These are phyloP conservation scores for Mormyrops attenuatus DNA, from an alignment of 2,797 vertebrate species.

Conservation along the genomic window DNA sequence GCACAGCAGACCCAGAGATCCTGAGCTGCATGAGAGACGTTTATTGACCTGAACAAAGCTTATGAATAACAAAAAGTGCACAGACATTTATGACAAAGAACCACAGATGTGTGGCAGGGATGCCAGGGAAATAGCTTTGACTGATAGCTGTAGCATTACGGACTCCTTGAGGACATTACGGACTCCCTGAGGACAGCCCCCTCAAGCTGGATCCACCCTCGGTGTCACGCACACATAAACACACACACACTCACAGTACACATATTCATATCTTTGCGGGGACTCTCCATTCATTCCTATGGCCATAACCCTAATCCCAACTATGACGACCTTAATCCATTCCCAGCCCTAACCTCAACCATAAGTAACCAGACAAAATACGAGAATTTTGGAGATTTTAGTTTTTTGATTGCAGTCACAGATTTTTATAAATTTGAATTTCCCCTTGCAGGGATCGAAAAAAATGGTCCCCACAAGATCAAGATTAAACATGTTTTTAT, in stretches of 20 bases:
- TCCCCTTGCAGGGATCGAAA: not conserved
- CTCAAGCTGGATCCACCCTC: not conserved
- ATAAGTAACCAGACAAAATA: not conserved
- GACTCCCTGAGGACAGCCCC: not conserved
- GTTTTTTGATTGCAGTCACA: not conserved
- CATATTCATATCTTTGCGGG: not conserved
- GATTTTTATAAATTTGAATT: not conserved
- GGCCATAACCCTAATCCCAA: not conserved
- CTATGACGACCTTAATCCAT: not conserved
- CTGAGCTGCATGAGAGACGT: not conserved
- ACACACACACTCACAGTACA: not conserved
- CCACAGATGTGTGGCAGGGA: not conserved
- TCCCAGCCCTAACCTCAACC: not conserved
- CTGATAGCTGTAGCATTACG: not conserved
- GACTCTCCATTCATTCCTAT: not conserved
- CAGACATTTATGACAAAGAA: not conserved
- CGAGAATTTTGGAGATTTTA: not conserved
- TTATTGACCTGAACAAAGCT: not conserved
- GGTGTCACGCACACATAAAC: not conserved
- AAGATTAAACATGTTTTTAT: not conserved
- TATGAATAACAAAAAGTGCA: not conserved
- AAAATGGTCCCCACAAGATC: not conserved
- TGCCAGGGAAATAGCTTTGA: not conserved
- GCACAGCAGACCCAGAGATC: not conserved
- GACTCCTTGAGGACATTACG: not conserved